Percentiles rank a stretch among this genome's conserved stretches.
phyloP scores from a whole-genome alignment of 2,113 vertebrate genomes.

The Cebidichthys violaceus region DNA sequence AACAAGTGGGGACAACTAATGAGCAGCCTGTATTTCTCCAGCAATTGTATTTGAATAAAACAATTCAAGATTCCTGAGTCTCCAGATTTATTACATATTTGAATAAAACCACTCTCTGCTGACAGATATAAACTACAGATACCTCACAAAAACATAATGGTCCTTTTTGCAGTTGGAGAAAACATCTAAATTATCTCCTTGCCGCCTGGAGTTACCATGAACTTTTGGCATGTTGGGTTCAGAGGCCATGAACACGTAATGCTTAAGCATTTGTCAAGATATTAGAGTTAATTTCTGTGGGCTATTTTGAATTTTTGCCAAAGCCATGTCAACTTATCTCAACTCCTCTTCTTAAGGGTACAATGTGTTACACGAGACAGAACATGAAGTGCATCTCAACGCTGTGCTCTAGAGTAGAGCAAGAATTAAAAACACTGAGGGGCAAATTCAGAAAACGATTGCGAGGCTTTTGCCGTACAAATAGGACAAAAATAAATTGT shows the following conservation, averaged over 20 bases:
- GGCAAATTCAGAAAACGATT: not conserved
- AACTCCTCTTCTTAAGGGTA: constrained; percentile 20
- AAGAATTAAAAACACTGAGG: constrained; percentile 17
- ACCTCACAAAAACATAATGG: not conserved
- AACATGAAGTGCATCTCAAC: constrained; percentile 36
- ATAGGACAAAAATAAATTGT: not conserved
- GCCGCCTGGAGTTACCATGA: not conserved
- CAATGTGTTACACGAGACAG: constrained; percentile 32
- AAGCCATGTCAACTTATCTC: constrained; percentile 42
- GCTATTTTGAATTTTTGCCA: constrained; percentile 20
- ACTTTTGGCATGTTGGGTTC: constrained; percentile 12
- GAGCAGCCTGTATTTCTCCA: not conserved
- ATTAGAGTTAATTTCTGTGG: constrained; percentile 15
- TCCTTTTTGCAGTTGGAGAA: constrained; percentile 24
- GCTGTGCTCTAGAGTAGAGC: constrained; percentile 16
- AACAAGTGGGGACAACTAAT: not conserved
- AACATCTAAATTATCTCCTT: constrained; percentile 31
- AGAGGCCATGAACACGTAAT: constrained; percentile 12
- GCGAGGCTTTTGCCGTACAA: not conserved
- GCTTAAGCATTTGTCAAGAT: constrained; percentile 28
- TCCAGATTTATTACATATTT: not conserved
- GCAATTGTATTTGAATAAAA: not conserved
- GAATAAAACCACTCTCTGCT: not conserved
- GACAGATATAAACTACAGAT: not conserved
- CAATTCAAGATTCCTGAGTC: not conserved